Evolutionary conservation across 35 echinoderm and acorn worm species (phyloP), one percentile per base, ranked within the genome.

Genomic region (Antedon bifida): DNA sequence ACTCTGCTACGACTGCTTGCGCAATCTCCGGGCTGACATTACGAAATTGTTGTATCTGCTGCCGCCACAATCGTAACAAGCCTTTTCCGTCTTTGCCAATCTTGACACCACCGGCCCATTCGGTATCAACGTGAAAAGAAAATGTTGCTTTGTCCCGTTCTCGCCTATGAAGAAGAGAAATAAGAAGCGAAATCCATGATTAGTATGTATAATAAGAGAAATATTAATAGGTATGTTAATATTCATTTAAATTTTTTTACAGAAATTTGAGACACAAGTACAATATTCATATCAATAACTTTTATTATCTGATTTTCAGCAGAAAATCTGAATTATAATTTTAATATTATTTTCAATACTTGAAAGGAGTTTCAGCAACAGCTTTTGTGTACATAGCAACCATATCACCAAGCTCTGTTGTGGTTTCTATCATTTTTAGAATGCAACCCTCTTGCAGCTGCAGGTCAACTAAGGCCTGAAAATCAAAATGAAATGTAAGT

Each of bases 381-480:
- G 94, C 90, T 76, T 97, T 97, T 51, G 94, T 97, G 29, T 92
- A 92, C 94, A 97, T 97, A 32, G 90, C 90, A 36, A 97, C 84
- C 16, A 92, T 34, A 34, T 92, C 94, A 5, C 90, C 90, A 17
- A 92, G 77, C 32, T 89, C 46, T 29, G 89, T 84, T 81, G 87
- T 36, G 3, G 82, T 92, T 77, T 97, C 94, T 77, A 77, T 78
- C 78, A 89, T 79, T 4, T 81, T 85, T 16, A 97, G 85, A 42
- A 89, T 90, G 38, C 87, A 90, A 14, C 81, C 75, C 31, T 81
- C n/a, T 19, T 92, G 90, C 5, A 97, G 77, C 83, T 97, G 94
- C 26, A 97, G 75, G 75, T 92, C 90, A 84, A 97, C 90, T 19
- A 97, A 83, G 7, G 90, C 90, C 94, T 92, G 80, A 46, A 86